phyloP scores from a whole-genome alignment of 2,888 invertebrate species.

The Amphipoea lucens region DNA sequence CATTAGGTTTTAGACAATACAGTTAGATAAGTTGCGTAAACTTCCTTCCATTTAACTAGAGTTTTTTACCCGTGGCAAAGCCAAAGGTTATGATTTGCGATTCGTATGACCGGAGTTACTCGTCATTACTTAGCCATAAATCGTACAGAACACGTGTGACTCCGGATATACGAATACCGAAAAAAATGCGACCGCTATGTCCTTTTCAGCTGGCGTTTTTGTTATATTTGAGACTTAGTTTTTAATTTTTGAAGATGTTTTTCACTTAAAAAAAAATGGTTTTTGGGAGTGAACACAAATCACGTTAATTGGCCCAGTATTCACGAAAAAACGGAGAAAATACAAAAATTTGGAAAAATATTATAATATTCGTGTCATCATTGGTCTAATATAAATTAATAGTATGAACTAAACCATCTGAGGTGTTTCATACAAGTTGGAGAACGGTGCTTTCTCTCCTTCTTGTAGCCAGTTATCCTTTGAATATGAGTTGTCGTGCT shows the following conservation, averaged over 20 bases:
- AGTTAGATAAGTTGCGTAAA: background rate
- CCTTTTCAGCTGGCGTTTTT: background rate
- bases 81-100: background rate
- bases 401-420: slow-evolving; percentile 72
- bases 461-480: slow-evolving; percentile 96
- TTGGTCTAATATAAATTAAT: slow-evolving; percentile 24
- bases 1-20: background rate
- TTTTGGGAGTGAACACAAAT: background rate
- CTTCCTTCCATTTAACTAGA: too few relatives aligned
- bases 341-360: background rate
- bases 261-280: background rate
- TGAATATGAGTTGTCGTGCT: slow-evolving; percentile 93
- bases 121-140: background rate
- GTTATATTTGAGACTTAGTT: background rate
- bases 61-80: background rate
- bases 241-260: background rate
- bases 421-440: slow-evolving; percentile 91
- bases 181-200: background rate
- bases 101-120: background rate
- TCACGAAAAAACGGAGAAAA: background rate
- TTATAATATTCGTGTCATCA: background rate
- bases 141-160: background rate
- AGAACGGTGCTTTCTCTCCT: slow-evolving; percentile 92
- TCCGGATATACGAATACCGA: too few relatives aligned
- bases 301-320: background rate